Conservation (phyloP, 2,797 vertebrate species). For the Characodon lateralis region DNA sequence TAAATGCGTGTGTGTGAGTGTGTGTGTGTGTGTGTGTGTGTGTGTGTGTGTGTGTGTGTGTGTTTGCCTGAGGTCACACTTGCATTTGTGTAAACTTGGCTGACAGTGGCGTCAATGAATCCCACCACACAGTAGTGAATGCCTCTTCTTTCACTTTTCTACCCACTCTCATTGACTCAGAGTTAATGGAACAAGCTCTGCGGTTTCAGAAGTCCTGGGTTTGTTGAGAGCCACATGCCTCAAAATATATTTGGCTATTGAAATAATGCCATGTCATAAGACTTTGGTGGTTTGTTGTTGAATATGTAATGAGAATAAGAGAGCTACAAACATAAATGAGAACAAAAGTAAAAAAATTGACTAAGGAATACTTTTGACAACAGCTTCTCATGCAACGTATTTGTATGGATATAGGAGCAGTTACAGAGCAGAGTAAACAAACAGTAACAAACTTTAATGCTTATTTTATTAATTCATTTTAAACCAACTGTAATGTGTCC, state of each 20-base stretch:
- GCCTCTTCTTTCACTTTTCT: constrained; percentile 25
- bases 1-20: constrained; percentile 33
- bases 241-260: background rate
- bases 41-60: constrained; percentile 15
- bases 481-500: no score
- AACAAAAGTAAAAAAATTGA: background rate
- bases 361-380: background rate
- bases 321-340: background rate
- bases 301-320: background rate
- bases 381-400: background rate
- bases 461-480: background rate
- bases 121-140: constrained; percentile 47
- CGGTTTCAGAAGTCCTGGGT: background rate
- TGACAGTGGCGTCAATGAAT: constrained; percentile 69
- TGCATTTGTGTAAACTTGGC: constrained; percentile 31
- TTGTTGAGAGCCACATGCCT: constrained; percentile 11
- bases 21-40: constrained; percentile 16
- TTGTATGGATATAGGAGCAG: background rate
- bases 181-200: constrained; percentile 3
- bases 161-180: constrained; percentile 46
- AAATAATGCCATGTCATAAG: background rate
- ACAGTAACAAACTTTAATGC: background rate
- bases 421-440: background rate
- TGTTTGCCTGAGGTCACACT: constrained; percentile 9
- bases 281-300: background rate